A percentile compares a stretch with the other conserved stretches of the same genome.
Conservation (phyloP, 2,888 invertebrate species). For the Conus canariensis region DNA sequence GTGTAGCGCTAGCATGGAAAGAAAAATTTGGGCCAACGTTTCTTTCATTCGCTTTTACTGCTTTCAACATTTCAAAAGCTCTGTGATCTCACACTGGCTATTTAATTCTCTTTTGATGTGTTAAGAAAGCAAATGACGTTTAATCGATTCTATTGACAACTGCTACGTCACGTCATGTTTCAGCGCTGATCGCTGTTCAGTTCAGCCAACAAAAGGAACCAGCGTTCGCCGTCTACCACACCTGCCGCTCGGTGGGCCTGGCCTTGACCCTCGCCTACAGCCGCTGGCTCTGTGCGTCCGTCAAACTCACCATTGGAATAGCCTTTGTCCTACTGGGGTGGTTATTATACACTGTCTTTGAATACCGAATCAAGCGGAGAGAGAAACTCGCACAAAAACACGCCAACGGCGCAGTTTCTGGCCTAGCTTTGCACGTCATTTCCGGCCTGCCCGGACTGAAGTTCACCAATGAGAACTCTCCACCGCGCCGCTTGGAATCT, state of each 20-base stretch:
- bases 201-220: conserved; percentile 63
- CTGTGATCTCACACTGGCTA: too few relatives aligned
- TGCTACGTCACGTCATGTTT: too few relatives aligned
- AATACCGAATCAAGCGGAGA: not conserved
- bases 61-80: too few relatives aligned
- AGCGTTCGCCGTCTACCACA: conserved; percentile 70
- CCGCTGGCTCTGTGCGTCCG: conserved; percentile 62
- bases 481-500: not conserved
- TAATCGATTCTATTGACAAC: too few relatives aligned
- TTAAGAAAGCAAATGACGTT: too few relatives aligned
- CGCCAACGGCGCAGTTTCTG: not conserved
- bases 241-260: conserved; percentile 64
- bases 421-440: not conserved
- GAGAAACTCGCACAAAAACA: not conserved
- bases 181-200: conserved; percentile 67
- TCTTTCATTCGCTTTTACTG: too few relatives aligned
- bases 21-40: too few relatives aligned
- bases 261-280: conserved; percentile 65
- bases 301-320: conserved; percentile 61
- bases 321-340: conserved; percentile 49
- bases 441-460: not conserved
- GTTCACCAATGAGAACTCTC: not conserved
- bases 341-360: conserved; percentile 10
- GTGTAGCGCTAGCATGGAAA: too few relatives aligned
- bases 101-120: too few relatives aligned